Conservation (phyloP, 2,797 vertebrate genomes). For the Manis pentadactyla region DNA sequence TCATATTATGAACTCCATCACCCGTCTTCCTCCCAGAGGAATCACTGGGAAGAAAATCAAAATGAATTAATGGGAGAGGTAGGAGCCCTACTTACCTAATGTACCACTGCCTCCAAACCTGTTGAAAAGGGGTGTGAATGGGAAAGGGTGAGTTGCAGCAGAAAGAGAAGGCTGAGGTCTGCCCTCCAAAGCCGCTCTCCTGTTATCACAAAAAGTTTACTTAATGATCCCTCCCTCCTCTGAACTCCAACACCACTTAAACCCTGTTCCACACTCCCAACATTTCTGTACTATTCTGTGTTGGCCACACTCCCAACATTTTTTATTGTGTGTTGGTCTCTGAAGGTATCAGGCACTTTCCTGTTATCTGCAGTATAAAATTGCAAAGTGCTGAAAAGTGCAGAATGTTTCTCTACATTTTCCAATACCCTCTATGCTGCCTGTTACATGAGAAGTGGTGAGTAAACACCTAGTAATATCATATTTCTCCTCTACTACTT, state of each 20-base stretch:
- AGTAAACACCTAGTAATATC: neutral
- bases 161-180: neutral
- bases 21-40: neutral
- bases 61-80: slow-evolving; percentile 12
- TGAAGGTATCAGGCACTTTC: neutral
- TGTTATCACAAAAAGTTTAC: slow-evolving; percentile 23
- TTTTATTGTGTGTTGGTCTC: neutral
- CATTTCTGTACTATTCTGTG: neutral
- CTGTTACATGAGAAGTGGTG: neutral
- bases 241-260: slow-evolving; percentile 25
- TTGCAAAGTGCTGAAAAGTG: slow-evolving; percentile 13
- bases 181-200: slow-evolving; percentile 16
- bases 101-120: neutral
- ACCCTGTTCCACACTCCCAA: neutral
- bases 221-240: slow-evolving; percentile 1
- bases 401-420: neutral
- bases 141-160: neutral
- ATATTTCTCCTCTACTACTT: neutral
- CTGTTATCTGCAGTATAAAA: neutral
- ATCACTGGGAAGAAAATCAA: slow-evolving; percentile 17
- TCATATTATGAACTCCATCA: slow-evolving; percentile 32
- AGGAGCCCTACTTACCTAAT: slow-evolving; percentile 52
- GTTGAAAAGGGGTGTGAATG: neutral
- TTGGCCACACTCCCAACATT: neutral
- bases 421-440: neutral